phyloP scores from a whole-genome alignment of 2,113 vertebrate genomes.

The Rhinolophus sinicus region DNA sequence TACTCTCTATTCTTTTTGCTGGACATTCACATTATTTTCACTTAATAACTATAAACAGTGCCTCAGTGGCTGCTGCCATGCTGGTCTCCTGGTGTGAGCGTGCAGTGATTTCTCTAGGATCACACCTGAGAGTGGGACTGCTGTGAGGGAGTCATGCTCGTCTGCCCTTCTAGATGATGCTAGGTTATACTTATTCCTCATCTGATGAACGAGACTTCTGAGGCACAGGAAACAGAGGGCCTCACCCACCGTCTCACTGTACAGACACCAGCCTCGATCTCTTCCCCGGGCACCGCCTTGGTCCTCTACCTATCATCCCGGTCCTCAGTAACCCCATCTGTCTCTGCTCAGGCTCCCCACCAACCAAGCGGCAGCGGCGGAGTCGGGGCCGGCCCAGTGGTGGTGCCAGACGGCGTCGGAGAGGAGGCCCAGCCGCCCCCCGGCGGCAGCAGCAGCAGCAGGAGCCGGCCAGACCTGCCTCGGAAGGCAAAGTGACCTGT shows the following conservation, averaged over 20 bases:
- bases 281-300: not conserved
- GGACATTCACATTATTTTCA: not conserved
- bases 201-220: not conserved
- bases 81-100: not conserved
- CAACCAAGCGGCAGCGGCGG: constrained; percentile 81
- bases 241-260: not conserved
- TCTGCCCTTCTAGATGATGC: not conserved
- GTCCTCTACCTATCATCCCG: not conserved
- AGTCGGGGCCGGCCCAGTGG: constrained; percentile 75
- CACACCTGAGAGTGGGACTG: not conserved
- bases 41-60: not conserved
- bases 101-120: not conserved
- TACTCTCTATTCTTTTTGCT: not conserved
- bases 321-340: not conserved
- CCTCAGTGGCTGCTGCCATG: not conserved
- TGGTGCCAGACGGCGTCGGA: constrained; percentile 82
- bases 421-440: constrained; percentile 52
- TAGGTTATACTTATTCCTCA: no score
- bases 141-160: no score
- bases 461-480: constrained; percentile 38
- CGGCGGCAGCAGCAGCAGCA: constrained; percentile 65
- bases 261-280: not conserved
- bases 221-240: not conserved
- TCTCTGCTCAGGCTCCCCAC: constrained; percentile 82
- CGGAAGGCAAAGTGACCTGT: constrained; percentile 89